These are phyloP conservation scores for Caenorhabditis auriculariae DNA, from an alignment of 2,888 invertebrate species.

Conservation along the genomic window DNA sequence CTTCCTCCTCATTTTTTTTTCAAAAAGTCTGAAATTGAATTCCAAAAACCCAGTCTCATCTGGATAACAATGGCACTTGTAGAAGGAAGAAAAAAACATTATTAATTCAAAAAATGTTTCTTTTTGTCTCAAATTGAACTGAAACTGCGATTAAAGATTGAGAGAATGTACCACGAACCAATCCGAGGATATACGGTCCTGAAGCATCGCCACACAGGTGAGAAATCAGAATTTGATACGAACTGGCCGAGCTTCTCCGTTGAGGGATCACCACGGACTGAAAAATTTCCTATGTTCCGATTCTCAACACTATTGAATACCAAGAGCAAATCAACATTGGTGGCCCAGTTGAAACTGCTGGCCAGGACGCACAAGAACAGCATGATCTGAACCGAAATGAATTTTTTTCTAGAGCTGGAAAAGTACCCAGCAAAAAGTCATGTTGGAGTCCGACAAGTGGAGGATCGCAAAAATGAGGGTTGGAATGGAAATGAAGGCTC, in stretches of 20 bases:
- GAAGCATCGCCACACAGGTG: constrained; percentile 97
- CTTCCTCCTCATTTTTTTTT: no score
- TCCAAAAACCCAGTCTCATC: no score
- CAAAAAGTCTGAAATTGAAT: no score
- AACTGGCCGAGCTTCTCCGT: constrained; percentile 91
- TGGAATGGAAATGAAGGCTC: constrained; percentile 82
- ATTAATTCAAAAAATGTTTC: not conserved
- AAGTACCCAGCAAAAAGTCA: constrained; percentile 24
- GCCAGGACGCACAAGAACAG: constrained; percentile 69
- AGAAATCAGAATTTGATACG: constrained; percentile 92
- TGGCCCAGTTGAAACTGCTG: constrained; percentile 94
- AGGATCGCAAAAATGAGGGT: constrained; percentile 80
- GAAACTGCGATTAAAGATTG: not conserved
- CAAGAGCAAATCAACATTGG: constrained; percentile 86
- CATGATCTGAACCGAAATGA: constrained; percentile 60
- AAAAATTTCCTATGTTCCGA: no score
- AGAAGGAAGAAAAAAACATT: not conserved
- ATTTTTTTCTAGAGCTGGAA: not conserved
- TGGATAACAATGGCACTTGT: no score
- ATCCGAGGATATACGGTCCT: constrained; percentile 91
- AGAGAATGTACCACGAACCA: constrained; percentile 10
- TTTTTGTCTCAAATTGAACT: not conserved
- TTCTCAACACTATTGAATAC: no score
- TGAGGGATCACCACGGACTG: constrained; percentile 96
- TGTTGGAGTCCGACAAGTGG: constrained; percentile 69